Conservation (phyloP, 2,113 vertebrate genomes). For the Xiphophorus maculatus region DNA sequence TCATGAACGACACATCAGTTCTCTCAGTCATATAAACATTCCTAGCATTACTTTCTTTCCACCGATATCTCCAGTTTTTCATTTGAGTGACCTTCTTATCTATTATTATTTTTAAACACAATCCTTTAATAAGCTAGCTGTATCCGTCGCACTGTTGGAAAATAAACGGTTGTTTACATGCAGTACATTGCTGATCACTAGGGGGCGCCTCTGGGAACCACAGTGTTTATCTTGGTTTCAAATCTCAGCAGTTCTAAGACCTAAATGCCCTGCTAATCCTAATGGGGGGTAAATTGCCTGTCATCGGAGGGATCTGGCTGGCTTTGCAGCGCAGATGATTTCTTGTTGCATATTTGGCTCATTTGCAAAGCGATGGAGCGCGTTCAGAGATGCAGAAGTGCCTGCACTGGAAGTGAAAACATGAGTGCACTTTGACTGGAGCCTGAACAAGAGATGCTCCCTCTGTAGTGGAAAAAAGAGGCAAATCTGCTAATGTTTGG, state of each 20-base stretch:
- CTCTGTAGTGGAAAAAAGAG: neutral
- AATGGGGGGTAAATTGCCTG: slow-evolving; percentile 49
- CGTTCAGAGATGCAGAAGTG: slow-evolving; percentile 35
- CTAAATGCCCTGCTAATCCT: slow-evolving; percentile 49
- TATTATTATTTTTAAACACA: no score
- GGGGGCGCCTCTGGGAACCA: neutral
- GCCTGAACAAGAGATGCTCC: no score
- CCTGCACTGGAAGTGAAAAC: slow-evolving; percentile 20
- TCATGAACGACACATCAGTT: no score
- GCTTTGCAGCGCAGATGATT: slow-evolving; percentile 35
- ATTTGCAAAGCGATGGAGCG: slow-evolving; percentile 59
- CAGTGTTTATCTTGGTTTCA: slow-evolving; percentile 22
- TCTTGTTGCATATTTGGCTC: slow-evolving; percentile 60
- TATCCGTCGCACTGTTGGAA: no score
- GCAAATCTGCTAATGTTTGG: neutral
- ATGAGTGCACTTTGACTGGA: neutral
- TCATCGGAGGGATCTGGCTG: slow-evolving; percentile 33
- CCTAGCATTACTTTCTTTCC: no score
- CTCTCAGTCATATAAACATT: no score
- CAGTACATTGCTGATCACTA: no score
- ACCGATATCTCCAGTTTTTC: no score
- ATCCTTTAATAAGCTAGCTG: no score
- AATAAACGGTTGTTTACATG: no score
- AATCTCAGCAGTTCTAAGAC: slow-evolving; percentile 29
- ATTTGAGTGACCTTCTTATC: no score